Evolutionary conservation across 2,888 invertebrate genomes (phyloP), one percentile per base, ranked within the genome.

Genomic region (Pseudococcus jackbeardsleyi): DNA sequence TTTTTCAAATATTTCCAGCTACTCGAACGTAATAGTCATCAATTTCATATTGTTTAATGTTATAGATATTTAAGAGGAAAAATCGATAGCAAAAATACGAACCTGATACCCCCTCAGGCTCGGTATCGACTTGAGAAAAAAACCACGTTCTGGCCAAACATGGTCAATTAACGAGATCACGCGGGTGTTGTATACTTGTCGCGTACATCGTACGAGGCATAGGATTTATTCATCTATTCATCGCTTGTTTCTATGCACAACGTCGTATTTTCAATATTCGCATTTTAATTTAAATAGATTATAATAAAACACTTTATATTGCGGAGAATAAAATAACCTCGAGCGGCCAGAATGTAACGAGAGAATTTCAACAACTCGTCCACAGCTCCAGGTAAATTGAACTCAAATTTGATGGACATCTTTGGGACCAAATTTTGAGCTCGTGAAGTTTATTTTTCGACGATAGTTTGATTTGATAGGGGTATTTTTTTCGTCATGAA

Each of bases 71-170:
- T 26, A 1, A 12, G 26, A 1, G 33, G 33, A 26, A 15, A 72
- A 72, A 64, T 15, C 12, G 17, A 12, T 19, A 59, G 3, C 59
- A 59, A 11, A 59, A 11, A 54, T 54, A 54, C 59, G 59, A 33
- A 33, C 26, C 26, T 59, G 33, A 72, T 33, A 72, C 9, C 68
- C 26, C 68, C 33, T 12, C 11, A 19, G 59, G 59, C 59, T n/a
- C 19, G 59, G 19, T 59, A 4, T 59, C 6, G 59, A 59, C 19
- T n/a, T 0, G 19, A 19, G 59, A 59, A 19, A n/a, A n/a, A 59
- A n/a, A 59, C n/a, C n/a, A 59, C 59, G 72, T 72, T 72, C 72
- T 33, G 4, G 59, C 72, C 72, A 72, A 33, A 72, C 72, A 72
- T 72, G 72, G 72, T 26, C 72, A 72, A 72, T 33, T 72, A 59